A percentile compares a stretch with the other conserved stretches of the same genome.
These are phyloP conservation scores for Galeopterus variegatus DNA, from an alignment of 2,113 vertebrate genomes.

Conservation along the genomic window DNA sequence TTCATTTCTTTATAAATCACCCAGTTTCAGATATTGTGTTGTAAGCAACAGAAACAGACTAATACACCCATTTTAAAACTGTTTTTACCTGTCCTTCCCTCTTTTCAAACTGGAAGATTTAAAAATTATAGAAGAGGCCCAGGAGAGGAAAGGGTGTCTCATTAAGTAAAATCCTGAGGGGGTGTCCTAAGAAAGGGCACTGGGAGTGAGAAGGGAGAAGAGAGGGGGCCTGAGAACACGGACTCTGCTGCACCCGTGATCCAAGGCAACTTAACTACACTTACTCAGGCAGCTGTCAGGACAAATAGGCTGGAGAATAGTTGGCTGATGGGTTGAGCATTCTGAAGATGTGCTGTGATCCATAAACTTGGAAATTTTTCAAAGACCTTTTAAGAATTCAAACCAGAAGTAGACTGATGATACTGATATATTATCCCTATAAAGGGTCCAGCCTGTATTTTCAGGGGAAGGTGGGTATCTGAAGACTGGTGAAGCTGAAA, in stretches of 20 bases:
- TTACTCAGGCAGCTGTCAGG: neutral
- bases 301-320: neutral
- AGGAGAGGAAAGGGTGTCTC: neutral
- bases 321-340: neutral
- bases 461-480: neutral
- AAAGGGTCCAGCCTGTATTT: neutral
- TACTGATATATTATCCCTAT: neutral
- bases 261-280: fast-evolving
- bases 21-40: too few species aligned
- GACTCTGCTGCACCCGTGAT: neutral
- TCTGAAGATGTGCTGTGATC: neutral
- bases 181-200: neutral
- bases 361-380: neutral
- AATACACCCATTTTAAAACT: neutral
- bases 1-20: too few species aligned
- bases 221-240: neutral
- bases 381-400: conserved; percentile 34
- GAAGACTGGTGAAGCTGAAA: neutral
- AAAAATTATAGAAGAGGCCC: neutral
- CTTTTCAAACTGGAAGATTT: neutral
- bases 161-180: neutral
- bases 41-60: too few species aligned
- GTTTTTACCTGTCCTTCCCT: neutral
- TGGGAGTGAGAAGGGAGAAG: neutral
- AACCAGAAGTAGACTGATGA: neutral